phyloP scores from a whole-genome alignment of 2,888 invertebrate genomes.

The Cataglyphis livida region DNA sequence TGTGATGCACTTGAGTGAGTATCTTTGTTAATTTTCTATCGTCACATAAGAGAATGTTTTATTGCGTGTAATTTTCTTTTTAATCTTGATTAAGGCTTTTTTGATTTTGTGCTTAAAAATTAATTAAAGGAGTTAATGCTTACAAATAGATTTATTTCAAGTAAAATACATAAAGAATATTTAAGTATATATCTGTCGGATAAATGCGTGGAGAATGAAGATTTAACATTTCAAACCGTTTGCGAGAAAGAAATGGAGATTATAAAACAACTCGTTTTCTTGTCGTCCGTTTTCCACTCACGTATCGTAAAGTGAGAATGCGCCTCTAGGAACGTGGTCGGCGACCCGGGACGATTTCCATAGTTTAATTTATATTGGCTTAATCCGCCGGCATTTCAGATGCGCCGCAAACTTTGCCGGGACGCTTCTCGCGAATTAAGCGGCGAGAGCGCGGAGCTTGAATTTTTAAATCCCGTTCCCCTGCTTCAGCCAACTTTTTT shows the following conservation, averaged over 20 bases:
- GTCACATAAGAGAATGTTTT: not conserved
- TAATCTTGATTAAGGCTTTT: not conserved
- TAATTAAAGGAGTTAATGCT: not conserved
- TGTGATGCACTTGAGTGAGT: not conserved
- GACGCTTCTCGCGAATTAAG: constrained; percentile 38
- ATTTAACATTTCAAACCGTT: not conserved
- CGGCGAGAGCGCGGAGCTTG: constrained; percentile 5
- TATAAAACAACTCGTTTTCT: constrained; percentile 1
- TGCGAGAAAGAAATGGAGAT: not conserved
- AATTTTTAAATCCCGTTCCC: constrained; percentile 31
- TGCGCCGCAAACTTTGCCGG: constrained; percentile 35
- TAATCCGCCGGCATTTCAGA: constrained; percentile 43
- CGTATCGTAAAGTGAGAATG: constrained; percentile 39
- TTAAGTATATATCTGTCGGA: not conserved
- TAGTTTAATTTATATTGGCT: constrained; percentile 50
- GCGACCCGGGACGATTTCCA: constrained; percentile 30
- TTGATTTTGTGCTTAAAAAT: not conserved
- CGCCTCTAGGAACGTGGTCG: not conserved
- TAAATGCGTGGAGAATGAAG: not conserved
- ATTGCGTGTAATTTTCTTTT: not conserved
- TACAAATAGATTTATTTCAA: not conserved
- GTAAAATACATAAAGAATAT: not conserved
- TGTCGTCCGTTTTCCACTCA: not conserved
- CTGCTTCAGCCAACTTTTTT: constrained; percentile 10
- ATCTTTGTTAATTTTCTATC: not conserved